Base-by-base conservation (phyloP, 1,140 invertebrate genomes). In the Varroa destructor region DNA sequence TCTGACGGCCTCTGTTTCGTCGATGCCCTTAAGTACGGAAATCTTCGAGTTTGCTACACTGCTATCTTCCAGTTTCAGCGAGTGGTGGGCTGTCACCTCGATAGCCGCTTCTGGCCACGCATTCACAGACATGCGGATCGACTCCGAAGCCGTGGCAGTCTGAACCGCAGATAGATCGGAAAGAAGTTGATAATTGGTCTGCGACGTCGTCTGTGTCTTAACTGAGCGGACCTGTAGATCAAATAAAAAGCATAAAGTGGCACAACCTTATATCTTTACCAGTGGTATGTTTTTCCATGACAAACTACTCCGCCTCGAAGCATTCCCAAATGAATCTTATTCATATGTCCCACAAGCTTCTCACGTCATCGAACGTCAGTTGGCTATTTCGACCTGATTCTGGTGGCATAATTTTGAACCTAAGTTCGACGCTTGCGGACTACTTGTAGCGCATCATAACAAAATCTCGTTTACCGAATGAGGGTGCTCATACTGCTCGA, bases 401-500 rank as follows among this genome's bases (percentile, higher is more conserved):
- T 25, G 25, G 25, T 25, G 25, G 25, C 25, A 25, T 25, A 25
- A 25, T 25, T 25, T 25, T 25, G 25, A 25, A 25, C 25, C 25
- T 25, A 25, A 25, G 25, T 25, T 25, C 25, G 25, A 25, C 25
- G 25, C 25, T 25, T 25, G 25, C 25, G 0, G 25, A 25, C 25
- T 25, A 25, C 25, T 25, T 25, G 25, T 25, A 25, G 25, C 25
- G 25, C 25, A 25, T 25, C 25, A 25, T 25, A 25, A 25, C 25
- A 51, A 8, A 51, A 3, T 51, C 46, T 51, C 46, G 25, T 42
- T 58, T 4, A 67, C 61, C 61, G 61, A 46, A 46, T 67, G 40
- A n/a, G 61, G 61, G 40, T 67, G 61, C 61, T 67, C 61, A 37
- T 67, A 67, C 61, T 67, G 61, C 37, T 67, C 12, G 36, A 14